Conservation (phyloP, 2,113 vertebrate genomes). For the Hippotragus niger region DNA sequence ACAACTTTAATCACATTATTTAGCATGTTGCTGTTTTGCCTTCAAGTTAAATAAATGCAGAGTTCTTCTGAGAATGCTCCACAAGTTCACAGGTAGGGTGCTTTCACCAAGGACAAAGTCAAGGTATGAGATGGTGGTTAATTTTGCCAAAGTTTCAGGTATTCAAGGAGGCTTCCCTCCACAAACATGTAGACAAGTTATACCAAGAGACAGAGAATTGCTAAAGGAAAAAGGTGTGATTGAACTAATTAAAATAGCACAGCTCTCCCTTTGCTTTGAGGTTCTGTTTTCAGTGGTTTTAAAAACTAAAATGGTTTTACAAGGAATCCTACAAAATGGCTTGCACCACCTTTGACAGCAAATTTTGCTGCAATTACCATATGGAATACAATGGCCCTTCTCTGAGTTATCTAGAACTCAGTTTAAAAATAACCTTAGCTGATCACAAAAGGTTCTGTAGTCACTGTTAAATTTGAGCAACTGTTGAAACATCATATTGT, state of each 20-base stretch:
- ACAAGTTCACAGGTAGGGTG: conserved; percentile 22
- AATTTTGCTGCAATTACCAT: conserved; percentile 28
- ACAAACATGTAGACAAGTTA: conserved; percentile 60
- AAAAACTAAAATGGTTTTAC: background rate
- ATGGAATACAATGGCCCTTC: conserved; percentile 55
- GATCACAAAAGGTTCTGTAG: conserved; percentile 62
- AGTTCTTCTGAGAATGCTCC: conserved; percentile 57
- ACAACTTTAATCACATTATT: conserved; percentile 88
- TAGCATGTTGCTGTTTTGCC: conserved; percentile 81
- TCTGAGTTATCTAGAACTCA: conserved; percentile 70
- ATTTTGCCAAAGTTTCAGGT: conserved; percentile 60
- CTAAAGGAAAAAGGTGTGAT: conserved; percentile 58
- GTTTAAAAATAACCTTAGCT: conserved; percentile 78
- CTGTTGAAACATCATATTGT: conserved; percentile 70
- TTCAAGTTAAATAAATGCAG: conserved; percentile 70
- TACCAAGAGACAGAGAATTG: conserved; percentile 28
- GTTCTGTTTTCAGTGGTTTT: conserved; percentile 41
- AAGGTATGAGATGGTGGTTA: conserved; percentile 54
- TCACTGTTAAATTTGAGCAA: conserved; percentile 69
- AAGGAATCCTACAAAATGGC: background rate
- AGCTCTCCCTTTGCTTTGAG: conserved; percentile 25
- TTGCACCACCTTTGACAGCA: background rate
- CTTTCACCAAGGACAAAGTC: conserved; percentile 57
- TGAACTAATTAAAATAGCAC: conserved; percentile 48
- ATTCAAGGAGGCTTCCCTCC: conserved; percentile 43